Base-by-base conservation (phyloP, 2,113 vertebrate species). In the Oncorhynchus mykiss region DNA sequence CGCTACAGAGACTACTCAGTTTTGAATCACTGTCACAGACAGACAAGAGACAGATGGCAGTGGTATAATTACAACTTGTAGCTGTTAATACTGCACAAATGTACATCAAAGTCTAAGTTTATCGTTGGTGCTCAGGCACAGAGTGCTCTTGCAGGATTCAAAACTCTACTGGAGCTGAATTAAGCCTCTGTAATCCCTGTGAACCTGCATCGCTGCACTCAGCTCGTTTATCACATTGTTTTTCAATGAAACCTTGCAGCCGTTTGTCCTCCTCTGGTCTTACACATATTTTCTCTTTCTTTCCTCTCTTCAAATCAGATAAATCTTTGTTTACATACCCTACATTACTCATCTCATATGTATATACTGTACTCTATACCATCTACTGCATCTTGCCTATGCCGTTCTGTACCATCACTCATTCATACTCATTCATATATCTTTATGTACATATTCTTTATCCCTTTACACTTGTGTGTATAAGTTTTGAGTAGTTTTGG, bases 161-260 rank as follows among this genome's bases (percentile, higher is more conserved):
- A 89, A 91, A 91, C 79, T 80, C 84, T 87, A 88, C 83, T 87
- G 73, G 87, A 88, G 84, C 86, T 85, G 89, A 91, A 89, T 90
- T 90, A 92, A 92, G 85, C 89, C 88, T 84, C 84, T 87, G 79
- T 92, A 91, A 93, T 92, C 90, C 91, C 88, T 79, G 78, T 88
- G 90, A 91, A 85, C 90, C 90, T 77, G 81, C 85, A 79, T 85
- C 87, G 13, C 57, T 64, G 88, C 80, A 76, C 2, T 85, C 87
- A 79, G 84, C 84, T 88, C 90, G 89, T 90, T 91, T 92, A 90
- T 88, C 72, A 79, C 84, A 79, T 80, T 83, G 89, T 78, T 74
- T 84, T 75, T 83, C 59, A 62, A 20, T 8, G n/a, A 62, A 62
- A 22, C 59, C n/a, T 22, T 22, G n/a, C 77, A 78, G 77, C 79